Percentiles rank a stretch among this genome's conserved stretches.
Conservation (phyloP, 37 sponge, comb jelly and placozoan species). For the Oopsacas minuta region DNA sequence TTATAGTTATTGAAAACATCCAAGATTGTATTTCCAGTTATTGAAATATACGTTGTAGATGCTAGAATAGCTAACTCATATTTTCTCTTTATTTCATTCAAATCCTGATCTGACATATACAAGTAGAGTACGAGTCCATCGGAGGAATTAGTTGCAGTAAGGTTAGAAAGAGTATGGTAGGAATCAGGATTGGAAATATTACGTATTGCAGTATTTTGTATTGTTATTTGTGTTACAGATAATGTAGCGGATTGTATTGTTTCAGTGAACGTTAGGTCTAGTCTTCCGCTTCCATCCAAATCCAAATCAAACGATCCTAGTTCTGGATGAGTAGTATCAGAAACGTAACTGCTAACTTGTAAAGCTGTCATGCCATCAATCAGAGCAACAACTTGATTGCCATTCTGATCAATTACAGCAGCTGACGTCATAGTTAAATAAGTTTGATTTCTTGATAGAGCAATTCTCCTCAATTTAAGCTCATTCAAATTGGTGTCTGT, state of each 20-base stretch:
- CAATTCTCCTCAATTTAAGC: slow-evolving; percentile 57
- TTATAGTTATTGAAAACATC: slow-evolving; percentile 61
- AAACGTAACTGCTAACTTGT: slow-evolving; percentile 25
- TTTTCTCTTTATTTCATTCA: slow-evolving; percentile 57
- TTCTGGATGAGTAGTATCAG: slow-evolving; percentile 45
- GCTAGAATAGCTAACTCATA: slow-evolving; percentile 28
- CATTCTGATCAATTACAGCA: slow-evolving; percentile 40
- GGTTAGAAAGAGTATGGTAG: slow-evolving; percentile 39
- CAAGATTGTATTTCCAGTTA: slow-evolving; percentile 11
- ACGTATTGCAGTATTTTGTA: slow-evolving; percentile 29
- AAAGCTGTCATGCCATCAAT: slow-evolving; percentile 26
- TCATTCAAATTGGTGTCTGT: slow-evolving; percentile 59
- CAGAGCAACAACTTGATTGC: slow-evolving; percentile 37
- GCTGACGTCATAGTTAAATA: slow-evolving; percentile 37
- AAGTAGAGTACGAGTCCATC: slow-evolving; percentile 36
- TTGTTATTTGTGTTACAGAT: slow-evolving; percentile 40
- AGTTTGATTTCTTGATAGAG: neutral
- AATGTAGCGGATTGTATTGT: slow-evolving; percentile 39
- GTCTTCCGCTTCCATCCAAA: slow-evolving; percentile 40
- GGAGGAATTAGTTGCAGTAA: slow-evolving; percentile 20
- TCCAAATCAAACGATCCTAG: slow-evolving; percentile 46
- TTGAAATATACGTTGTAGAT: slow-evolving; percentile 39
- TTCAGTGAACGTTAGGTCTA: slow-evolving; percentile 61
- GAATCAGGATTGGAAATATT: slow-evolving; percentile 23
- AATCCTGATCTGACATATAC: slow-evolving; percentile 36